Percentiles rank a stretch among this genome's conserved stretches.
Conservation (phyloP, 1,140 invertebrate genomes). For the Diorhabda elongata region DNA sequence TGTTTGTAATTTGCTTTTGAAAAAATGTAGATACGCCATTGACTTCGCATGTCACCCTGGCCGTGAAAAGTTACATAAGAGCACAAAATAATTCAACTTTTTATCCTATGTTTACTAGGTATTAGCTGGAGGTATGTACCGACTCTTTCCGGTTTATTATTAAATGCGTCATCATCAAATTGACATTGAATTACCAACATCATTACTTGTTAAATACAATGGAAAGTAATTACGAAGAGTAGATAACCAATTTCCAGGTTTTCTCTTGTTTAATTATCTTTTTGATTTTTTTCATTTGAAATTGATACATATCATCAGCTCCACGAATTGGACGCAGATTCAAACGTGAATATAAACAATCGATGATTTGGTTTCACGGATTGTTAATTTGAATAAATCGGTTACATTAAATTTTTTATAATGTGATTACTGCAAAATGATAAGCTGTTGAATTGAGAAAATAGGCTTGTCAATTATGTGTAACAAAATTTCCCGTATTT, state of each 20-base stretch:
- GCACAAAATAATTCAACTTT: conserved; percentile 26
- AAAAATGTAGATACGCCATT: conserved; percentile 7
- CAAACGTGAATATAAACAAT: no score
- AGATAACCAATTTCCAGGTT: neutral
- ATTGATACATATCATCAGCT: neutral
- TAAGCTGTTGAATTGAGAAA: no score
- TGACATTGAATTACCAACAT: conserved; percentile 27
- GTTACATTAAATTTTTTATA: no score
- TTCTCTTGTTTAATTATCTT: neutral
- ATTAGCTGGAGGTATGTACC: conserved; percentile 15
- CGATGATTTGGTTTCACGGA: no score
- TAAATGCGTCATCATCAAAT: conserved; percentile 21
- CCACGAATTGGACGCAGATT: no score
- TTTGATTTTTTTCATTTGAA: neutral
- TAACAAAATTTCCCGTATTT: no score
- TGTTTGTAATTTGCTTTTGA: neutral
- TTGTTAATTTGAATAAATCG: no score
- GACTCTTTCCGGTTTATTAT: conserved; percentile 29
- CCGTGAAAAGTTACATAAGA: conserved; percentile 36
- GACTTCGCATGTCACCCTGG: conserved; percentile 27
- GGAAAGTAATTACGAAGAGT: neutral
- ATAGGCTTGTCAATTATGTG: no score
- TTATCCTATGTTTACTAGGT: conserved; percentile 25
- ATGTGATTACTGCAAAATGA: no score
- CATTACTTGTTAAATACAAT: conserved; percentile 1